Conservation (phyloP, 1,140 invertebrate species). For the Anthonomus grandis region DNA sequence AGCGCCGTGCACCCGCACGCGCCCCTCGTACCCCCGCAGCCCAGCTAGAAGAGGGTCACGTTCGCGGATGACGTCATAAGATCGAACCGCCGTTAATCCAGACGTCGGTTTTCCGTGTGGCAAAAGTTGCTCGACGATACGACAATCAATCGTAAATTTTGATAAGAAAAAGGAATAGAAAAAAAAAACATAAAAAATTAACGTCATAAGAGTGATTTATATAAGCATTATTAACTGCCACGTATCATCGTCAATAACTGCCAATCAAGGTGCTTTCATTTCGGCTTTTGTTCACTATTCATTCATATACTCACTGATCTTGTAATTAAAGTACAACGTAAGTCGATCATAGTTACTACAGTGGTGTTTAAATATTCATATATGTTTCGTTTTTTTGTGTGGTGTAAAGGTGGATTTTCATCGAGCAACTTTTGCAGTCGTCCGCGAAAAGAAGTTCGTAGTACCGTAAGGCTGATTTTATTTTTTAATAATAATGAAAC, state of each 20-base stretch:
- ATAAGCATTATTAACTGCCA: no score
- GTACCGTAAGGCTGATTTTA: slow-evolving; percentile 5
- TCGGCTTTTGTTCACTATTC: no score
- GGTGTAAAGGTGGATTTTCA: slow-evolving; percentile 1
- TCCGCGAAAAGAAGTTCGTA: slow-evolving; percentile 6
- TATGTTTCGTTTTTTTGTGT: no score
- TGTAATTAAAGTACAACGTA: no score
- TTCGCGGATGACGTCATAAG: slow-evolving; percentile 47
- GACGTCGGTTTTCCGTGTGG: background rate
- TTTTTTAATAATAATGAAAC: no score
- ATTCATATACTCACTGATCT: no score
- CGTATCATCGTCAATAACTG: no score
- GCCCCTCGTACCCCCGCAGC: slow-evolving; percentile 49
- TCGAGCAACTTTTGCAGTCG: slow-evolving; percentile 4
- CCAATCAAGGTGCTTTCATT: no score
- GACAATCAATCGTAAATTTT: slow-evolving; percentile 9
- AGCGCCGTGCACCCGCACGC: slow-evolving; percentile 51
- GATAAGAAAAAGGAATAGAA: background rate
- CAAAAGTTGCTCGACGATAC: slow-evolving; percentile 12
- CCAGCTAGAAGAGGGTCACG: slow-evolving; percentile 50
- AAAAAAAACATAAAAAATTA: no score
- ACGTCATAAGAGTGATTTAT: no score
- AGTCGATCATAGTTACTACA: no score
- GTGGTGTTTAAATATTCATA: no score
- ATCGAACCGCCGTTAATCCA: slow-evolving; percentile 30